Evolutionary conservation across 2,888 invertebrate species (phyloP).

Genomic region (Nomada ferruginata): DNA sequence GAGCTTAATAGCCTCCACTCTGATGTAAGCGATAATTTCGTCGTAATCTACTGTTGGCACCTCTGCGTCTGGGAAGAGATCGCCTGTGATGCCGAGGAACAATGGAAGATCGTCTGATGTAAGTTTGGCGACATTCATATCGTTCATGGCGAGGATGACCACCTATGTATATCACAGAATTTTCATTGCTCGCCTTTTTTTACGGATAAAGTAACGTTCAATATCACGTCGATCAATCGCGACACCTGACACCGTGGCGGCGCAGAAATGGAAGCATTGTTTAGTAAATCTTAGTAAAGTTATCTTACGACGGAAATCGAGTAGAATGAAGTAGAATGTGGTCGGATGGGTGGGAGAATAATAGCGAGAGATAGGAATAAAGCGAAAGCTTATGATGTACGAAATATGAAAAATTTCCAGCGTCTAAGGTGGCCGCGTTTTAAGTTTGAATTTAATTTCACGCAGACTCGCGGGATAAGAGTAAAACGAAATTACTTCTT

Average conservation of each 20-base stretch:
- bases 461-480: neutral
- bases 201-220: slow-evolving; percentile 5
- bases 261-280: too few relatives aligned
- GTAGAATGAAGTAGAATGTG: neutral
- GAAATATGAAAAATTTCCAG: too few relatives aligned
- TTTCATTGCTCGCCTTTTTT: slow-evolving; percentile 13
- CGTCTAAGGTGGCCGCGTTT: too few relatives aligned
- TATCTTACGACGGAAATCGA: neutral
- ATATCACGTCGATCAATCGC: neutral
- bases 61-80: slow-evolving; percentile 93
- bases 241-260: neutral
- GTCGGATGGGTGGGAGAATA: too few relatives aligned
- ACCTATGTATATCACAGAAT: slow-evolving; percentile 84
- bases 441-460: too few relatives aligned
- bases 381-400: too few relatives aligned
- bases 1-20: slow-evolving; percentile 88
- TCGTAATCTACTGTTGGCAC: slow-evolving; percentile 92
- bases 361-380: too few relatives aligned
- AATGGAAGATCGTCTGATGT: slow-evolving; percentile 94
- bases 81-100: slow-evolving; percentile 93
- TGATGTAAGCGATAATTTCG: slow-evolving; percentile 86
- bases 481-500: slow-evolving; percentile 86
- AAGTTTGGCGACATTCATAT: slow-evolving; percentile 95
- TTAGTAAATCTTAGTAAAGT: too few relatives aligned
- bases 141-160: slow-evolving; percentile 93